Percentiles rank a stretch among this genome's conserved stretches.
Conservation (phyloP, 1,140 invertebrate species). For the Drosophila mayri region DNA sequence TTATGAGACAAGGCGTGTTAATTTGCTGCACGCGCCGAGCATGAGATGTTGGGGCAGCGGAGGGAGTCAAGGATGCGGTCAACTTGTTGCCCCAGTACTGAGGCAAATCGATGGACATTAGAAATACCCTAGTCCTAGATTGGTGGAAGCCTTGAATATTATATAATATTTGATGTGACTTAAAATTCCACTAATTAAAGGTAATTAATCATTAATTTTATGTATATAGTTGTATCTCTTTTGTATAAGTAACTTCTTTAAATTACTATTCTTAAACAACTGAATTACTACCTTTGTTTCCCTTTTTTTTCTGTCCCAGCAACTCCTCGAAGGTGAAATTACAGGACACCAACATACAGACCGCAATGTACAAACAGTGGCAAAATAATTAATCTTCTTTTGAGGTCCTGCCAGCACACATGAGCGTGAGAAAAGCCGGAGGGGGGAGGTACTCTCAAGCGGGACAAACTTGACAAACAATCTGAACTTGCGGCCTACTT, state of each 20-base stretch:
- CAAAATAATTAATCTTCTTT: constrained; percentile 70
- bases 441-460: neutral
- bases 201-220: neutral
- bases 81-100: constrained; percentile 42
- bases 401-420: constrained; percentile 8
- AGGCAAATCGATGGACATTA: neutral
- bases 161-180: neutral
- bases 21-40: constrained; percentile 64
- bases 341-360: constrained; percentile 4
- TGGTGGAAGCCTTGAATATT: no score
- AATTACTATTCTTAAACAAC: neutral
- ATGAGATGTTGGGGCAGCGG: neutral
- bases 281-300: neutral
- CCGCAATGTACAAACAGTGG: constrained; percentile 20
- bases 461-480: constrained; percentile 32
- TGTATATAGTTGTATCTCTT: neutral
- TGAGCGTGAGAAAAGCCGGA: constrained; percentile 14
- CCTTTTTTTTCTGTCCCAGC: neutral
- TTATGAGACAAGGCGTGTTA: constrained; percentile 54
- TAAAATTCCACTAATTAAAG: no score
- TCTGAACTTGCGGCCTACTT: constrained; percentile 45
- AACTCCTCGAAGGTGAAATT: neutral
- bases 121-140: neutral
- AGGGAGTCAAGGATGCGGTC: constrained; percentile 22
- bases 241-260: no score